Conservation (phyloP, 2,888 invertebrate genomes). For the Drosophila aldrichi region DNA sequence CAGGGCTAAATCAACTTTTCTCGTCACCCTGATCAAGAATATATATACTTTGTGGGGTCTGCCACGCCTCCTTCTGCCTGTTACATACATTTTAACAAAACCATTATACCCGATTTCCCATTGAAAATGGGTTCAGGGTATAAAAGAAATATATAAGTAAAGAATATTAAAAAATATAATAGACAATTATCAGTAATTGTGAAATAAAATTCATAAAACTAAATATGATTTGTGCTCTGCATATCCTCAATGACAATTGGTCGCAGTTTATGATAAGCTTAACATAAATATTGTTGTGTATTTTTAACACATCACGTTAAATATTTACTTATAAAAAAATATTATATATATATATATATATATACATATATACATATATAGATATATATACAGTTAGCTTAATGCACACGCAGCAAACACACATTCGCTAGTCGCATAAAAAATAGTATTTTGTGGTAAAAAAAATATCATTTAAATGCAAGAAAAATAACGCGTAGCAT, state of each 20-base stretch:
- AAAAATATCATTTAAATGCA: conserved; percentile 36
- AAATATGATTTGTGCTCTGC: neutral
- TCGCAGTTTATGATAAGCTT: neutral
- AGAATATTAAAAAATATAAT: no score
- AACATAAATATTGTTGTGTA: neutral
- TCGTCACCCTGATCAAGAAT: no score
- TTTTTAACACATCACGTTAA: neutral
- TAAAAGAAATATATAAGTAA: no score
- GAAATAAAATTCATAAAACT: no score
- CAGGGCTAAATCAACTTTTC: no score
- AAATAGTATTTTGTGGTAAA: conserved; percentile 12
- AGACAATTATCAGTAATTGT: no score
- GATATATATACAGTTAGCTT: neutral
- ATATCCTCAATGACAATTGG: neutral
- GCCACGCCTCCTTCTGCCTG: no score
- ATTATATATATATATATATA: no score
- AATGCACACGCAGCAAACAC: neutral
- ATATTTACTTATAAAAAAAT: neutral
- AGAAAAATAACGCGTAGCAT: conserved; percentile 42
- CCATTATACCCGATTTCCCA: no score
- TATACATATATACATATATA: neutral
- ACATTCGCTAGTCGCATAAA: neutral
- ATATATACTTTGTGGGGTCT: no score
- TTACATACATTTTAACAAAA: no score
- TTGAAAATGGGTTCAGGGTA: no score